Conservation (phyloP, 64 coral and sea anemone species). For the Montipora foliosa region DNA sequence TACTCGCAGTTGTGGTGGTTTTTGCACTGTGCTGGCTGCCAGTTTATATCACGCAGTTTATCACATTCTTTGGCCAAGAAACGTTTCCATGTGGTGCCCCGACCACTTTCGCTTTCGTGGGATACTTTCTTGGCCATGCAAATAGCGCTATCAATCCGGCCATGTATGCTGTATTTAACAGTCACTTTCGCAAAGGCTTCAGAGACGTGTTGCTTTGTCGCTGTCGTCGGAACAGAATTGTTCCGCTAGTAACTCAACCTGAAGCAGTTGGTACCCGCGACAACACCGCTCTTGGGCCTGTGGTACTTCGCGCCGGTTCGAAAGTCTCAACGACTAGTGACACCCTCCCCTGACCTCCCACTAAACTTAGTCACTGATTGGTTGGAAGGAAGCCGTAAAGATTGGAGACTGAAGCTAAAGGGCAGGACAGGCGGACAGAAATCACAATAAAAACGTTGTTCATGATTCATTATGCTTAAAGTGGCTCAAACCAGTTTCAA, state of each 20-base stretch:
- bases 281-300: constrained; percentile 1
- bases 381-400: too few species aligned
- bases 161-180: constrained; percentile 89
- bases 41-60: constrained; percentile 72
- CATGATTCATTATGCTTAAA: too few species aligned
- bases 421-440: too few species aligned
- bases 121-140: constrained; percentile 69
- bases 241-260: background rate
- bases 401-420: too few species aligned
- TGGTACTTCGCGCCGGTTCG: background rate
- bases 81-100: constrained; percentile 42
- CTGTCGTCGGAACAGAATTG: constrained; percentile 66
- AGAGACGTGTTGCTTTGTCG: constrained; percentile 59
- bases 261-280: background rate
- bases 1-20: constrained; percentile 74
- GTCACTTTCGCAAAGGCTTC: constrained; percentile 80
- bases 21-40: constrained; percentile 91
- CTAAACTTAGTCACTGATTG: too few species aligned
- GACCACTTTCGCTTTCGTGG: constrained; percentile 14
- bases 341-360: background rate
- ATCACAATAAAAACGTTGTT: too few species aligned
- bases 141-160: constrained; percentile 90
- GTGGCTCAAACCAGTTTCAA: too few species aligned
- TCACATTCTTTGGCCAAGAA: constrained; percentile 40
- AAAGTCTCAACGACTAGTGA: background rate